A percentile compares a stretch with the other conserved stretches of the same genome.
Evolutionary conservation across 2,113 vertebrate genomes (phyloP).

Genomic region (Eurypyga helias): DNA sequence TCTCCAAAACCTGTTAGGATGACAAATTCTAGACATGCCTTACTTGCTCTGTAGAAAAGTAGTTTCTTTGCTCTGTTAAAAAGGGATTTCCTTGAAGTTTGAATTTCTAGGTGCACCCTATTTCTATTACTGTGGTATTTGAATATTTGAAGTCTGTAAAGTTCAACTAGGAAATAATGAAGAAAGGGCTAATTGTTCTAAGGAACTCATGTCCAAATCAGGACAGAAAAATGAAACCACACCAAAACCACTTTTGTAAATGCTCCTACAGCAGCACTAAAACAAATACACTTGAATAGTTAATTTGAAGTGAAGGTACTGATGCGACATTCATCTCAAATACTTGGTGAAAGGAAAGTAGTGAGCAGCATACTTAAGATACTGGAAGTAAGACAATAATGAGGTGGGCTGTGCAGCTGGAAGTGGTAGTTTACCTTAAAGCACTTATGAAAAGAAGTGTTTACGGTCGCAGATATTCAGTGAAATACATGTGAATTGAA

Average conservation of each 20-base stretch:
- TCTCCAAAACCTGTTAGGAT: background rate
- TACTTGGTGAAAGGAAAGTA: background rate
- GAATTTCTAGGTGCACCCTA: background rate
- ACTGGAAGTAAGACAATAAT: background rate
- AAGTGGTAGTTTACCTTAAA: background rate
- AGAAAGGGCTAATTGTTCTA: background rate
- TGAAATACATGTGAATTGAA: background rate
- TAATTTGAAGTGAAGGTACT: background rate
- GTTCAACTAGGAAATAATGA: background rate
- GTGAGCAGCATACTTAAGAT: background rate
- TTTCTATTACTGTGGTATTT: background rate
- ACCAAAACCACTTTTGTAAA: background rate
- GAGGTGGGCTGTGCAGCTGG: background rate
- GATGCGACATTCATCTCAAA: background rate
- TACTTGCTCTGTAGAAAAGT: background rate
- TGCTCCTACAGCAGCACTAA: background rate
- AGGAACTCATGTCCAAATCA: background rate
- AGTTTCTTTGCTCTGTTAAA: background rate
- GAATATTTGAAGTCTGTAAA: background rate
- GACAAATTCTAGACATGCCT: background rate
- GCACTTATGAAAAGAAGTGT: background rate
- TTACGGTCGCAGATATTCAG: background rate
- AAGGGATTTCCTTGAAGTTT: background rate
- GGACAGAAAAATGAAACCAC: background rate
- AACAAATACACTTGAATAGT: background rate